Evolutionary conservation across 2,888 invertebrate species (phyloP).

Genomic region (Meandrusa payeni): DNA sequence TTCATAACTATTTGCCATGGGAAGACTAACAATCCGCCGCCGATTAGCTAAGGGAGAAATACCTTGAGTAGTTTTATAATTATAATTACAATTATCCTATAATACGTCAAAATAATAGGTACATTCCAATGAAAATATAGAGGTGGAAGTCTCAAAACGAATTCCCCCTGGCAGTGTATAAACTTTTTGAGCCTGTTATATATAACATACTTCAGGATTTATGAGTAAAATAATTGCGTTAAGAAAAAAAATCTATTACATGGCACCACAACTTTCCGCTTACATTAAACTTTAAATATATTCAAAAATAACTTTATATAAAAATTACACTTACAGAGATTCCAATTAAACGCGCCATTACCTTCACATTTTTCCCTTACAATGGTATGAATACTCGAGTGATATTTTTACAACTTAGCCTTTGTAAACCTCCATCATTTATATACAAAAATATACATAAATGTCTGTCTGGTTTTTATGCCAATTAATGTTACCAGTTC

Average conservation of each 20-base stretch:
- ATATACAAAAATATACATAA: conserved; percentile 80
- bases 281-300: conserved; percentile 63
- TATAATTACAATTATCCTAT: conserved; percentile 28
- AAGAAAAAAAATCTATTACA: conserved; percentile 57
- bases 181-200: conserved; percentile 1
- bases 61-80: conserved; percentile 25
- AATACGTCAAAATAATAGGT: conserved; percentile 13
- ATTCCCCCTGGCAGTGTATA: conserved; percentile 20
- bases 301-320: conserved; percentile 69
- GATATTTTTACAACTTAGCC: conserved; percentile 67
- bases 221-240: conserved; percentile 17
- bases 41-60: conserved; percentile 25
- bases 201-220: conserved; percentile 22
- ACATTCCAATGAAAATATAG: conserved; percentile 9
- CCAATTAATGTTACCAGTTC: conserved; percentile 47
- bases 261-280: conserved; percentile 76
- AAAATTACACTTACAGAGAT: conserved; percentile 75
- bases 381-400: conserved; percentile 51
- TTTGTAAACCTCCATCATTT: conserved; percentile 63
- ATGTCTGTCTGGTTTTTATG: conserved; percentile 54
- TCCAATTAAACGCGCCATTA: conserved; percentile 65
- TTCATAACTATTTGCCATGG: conserved; percentile 60
- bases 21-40: conserved; percentile 63
- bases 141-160: conserved; percentile 3
- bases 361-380: conserved; percentile 52